Conservation (phyloP, 2,113 vertebrate species). For the Psettodes erumei region DNA sequence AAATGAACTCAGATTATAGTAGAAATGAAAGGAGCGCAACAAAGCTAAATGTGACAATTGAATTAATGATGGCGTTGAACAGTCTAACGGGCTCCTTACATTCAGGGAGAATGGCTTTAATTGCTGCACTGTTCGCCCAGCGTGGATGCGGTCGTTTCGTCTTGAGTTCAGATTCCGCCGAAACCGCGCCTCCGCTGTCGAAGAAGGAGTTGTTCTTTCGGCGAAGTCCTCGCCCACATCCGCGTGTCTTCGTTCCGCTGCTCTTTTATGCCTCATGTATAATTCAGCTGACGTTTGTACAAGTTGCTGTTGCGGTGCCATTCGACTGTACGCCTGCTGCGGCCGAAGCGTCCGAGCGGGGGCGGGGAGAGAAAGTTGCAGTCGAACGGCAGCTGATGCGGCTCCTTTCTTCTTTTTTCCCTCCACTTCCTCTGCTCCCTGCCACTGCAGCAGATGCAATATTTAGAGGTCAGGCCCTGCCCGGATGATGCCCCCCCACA, state of each 20-base stretch:
- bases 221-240: background rate
- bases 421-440: background rate
- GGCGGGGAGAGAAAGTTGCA: constrained; percentile 42
- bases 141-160: constrained; percentile 24
- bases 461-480: constrained; percentile 65
- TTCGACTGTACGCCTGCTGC: background rate
- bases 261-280: constrained; percentile 35
- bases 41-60: constrained; percentile 41
- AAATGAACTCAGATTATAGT: constrained; percentile 9
- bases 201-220: background rate
- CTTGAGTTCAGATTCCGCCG: constrained; percentile 10
- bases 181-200: background rate
- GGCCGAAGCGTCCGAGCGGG: constrained; percentile 24
- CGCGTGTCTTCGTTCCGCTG: background rate
- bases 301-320: background rate
- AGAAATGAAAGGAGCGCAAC: constrained; percentile 16
- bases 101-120: constrained; percentile 44
- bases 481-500: constrained; percentile 24
- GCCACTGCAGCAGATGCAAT: constrained; percentile 60
- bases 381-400: constrained; percentile 1
- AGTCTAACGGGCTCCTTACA: constrained; percentile 33
- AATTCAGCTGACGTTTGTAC: constrained; percentile 11
- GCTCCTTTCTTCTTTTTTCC: constrained; percentile 38
- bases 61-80: constrained; percentile 47
- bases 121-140: constrained; percentile 10